Percentiles rank a stretch among this genome's conserved stretches.
phyloP scores from a whole-genome alignment of 2,888 invertebrate species.

The Alviniconcha strummeri region DNA sequence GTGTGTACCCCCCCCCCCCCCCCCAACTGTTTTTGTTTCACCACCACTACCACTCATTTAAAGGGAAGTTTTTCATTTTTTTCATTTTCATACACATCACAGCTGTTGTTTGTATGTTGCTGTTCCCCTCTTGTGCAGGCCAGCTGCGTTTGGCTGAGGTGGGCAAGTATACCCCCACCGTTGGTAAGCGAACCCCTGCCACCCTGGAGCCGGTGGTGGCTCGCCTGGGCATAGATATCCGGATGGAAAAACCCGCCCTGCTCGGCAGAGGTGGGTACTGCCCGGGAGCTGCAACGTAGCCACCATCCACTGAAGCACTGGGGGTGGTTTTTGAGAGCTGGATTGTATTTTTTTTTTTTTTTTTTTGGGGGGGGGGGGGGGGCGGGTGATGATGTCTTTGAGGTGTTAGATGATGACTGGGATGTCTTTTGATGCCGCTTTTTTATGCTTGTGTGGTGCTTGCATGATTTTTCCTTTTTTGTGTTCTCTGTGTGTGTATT shows the following conservation, averaged over 20 bases:
- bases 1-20: neutral
- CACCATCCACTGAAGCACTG: too few species aligned
- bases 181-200: slow-evolving; percentile 45
- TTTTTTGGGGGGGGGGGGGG: neutral
- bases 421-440: slow-evolving; percentile 4
- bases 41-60: too few species aligned
- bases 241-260: slow-evolving; percentile 64
- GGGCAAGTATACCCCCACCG: slow-evolving; percentile 46
- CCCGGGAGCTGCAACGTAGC: neutral
- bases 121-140: slow-evolving; percentile 49
- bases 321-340: too few species aligned
- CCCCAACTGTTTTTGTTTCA: too few species aligned
- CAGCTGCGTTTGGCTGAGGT: slow-evolving; percentile 59
- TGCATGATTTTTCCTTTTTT: neutral
- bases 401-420: neutral
- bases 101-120: too few species aligned
- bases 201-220: slow-evolving; percentile 62
- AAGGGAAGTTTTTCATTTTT: too few species aligned
- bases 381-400: slow-evolving; percentile 23
- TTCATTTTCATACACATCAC: too few species aligned
- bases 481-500: neutral
- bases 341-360: too few species aligned
- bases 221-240: slow-evolving; percentile 67
- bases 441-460: neutral
- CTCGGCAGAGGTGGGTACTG: slow-evolving; percentile 42